A percentile compares a stretch with the other conserved stretches of the same genome.
Conservation (phyloP, 2,888 invertebrate genomes). For the Acanthosepion pharaonis region DNA sequence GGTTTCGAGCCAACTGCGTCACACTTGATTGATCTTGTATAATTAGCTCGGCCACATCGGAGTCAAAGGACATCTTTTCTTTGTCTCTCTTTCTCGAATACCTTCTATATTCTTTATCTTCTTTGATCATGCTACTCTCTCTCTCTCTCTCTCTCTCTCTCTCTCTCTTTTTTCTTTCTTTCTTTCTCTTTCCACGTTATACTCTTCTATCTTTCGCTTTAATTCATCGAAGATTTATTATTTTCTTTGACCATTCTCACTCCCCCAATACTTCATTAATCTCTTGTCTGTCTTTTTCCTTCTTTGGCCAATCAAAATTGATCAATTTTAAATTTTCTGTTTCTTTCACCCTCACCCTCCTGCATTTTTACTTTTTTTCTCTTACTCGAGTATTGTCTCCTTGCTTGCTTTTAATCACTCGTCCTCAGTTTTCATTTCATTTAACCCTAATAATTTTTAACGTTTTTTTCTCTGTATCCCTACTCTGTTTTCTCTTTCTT, state of each 20-base stretch:
- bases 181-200: no score
- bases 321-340: neutral
- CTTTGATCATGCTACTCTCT: no score
- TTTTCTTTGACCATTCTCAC: no score
- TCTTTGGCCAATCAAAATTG: neutral
- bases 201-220: neutral
- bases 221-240: no score
- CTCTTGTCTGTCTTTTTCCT: neutral
- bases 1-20: neutral
- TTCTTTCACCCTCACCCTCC: neutral
- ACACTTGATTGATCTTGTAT: conserved; percentile 37
- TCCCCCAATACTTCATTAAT: neutral
- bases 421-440: no score
- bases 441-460: no score
- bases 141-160: neutral
- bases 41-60: conserved; percentile 10
- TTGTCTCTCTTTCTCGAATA: neutral
- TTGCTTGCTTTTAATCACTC: no score
- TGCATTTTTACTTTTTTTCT: neutral
- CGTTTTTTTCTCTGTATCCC: neutral
- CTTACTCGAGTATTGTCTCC: neutral
- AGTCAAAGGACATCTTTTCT: neutral
- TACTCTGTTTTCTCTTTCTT: neutral
- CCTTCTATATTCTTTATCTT: neutral
- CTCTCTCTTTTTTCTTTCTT: no score